phyloP scores from a whole-genome alignment of 2,888 invertebrate genomes.

The Scrobipalpa costella region DNA sequence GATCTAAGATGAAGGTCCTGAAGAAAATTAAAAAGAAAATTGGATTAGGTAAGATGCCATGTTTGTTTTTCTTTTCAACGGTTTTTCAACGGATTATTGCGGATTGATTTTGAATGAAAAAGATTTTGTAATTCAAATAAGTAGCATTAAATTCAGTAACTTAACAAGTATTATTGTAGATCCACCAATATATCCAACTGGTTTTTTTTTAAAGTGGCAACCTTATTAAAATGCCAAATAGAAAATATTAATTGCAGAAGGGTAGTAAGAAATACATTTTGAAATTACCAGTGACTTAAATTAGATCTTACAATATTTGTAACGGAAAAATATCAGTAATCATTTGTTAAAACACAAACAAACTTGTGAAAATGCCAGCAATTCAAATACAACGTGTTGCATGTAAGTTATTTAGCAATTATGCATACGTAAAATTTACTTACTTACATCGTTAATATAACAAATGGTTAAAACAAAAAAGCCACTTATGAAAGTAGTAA shows the following conservation, averaged over 20 bases:
- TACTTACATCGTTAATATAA: too few relatives aligned
- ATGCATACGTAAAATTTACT: too few relatives aligned
- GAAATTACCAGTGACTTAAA: neutral
- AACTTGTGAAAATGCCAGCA: neutral
- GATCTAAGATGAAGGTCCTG: conserved; percentile 91
- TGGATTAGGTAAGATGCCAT: conserved; percentile 87
- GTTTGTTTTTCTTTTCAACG: conserved; percentile 7
- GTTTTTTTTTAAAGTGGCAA: neutral
- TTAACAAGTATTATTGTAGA: too few relatives aligned
- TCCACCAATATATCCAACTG: too few relatives aligned
- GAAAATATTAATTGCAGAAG: neutral
- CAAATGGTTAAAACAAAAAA: too few relatives aligned
- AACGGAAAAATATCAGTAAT: neutral
- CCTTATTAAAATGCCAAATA: too few relatives aligned
- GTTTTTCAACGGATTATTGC: neutral
- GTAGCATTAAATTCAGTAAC: too few relatives aligned
- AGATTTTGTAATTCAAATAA: too few relatives aligned
- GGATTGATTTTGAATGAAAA: neutral
- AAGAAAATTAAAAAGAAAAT: conserved; percentile 95
- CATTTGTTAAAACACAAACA: neutral
- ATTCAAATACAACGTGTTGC: neutral
- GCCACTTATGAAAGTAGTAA: too few relatives aligned
- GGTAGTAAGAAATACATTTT: neutral
- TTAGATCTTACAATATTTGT: neutral
- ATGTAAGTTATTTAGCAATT: neutral